Evolutionary conservation across 2,113 vertebrate species (phyloP).

Genomic region (Triplophysa rosa): DNA sequence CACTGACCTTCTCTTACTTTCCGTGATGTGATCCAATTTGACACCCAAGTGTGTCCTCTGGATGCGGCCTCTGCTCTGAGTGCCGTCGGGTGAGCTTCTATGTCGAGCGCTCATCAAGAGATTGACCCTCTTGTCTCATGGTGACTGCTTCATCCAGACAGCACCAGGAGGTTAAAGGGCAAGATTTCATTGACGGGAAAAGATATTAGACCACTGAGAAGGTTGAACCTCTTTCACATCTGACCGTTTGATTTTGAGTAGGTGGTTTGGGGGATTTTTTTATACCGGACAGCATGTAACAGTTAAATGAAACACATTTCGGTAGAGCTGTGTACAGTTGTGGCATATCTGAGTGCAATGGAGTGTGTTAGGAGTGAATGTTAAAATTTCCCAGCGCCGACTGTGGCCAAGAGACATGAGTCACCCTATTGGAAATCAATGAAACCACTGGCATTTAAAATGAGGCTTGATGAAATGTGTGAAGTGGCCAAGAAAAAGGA

Average conservation of each 20-base stretch:
- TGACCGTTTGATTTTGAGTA: slow-evolving; percentile 17
- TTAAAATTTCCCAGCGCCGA: slow-evolving; percentile 55
- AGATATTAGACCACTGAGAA: slow-evolving; percentile 39
- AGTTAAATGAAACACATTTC: slow-evolving; percentile 38
- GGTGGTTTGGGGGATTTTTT: not conserved
- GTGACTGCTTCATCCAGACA: slow-evolving; percentile 36
- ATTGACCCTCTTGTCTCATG: slow-evolving; percentile 55
- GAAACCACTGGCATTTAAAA: slow-evolving; percentile 69
- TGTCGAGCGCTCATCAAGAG: slow-evolving; percentile 50
- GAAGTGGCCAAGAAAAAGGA: slow-evolving; percentile 60
- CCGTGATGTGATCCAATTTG: slow-evolving; percentile 68
- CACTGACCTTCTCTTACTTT: slow-evolving; percentile 57
- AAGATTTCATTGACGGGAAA: slow-evolving; percentile 35
- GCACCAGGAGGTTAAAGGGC: slow-evolving; percentile 27
- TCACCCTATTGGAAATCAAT: slow-evolving; percentile 73
- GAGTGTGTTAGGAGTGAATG: slow-evolving; percentile 57
- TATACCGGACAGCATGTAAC: slow-evolving; percentile 5
- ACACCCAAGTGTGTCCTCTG: slow-evolving; percentile 65
- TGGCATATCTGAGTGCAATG: slow-evolving; percentile 46
- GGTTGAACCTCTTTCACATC: slow-evolving; percentile 29
- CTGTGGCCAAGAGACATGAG: slow-evolving; percentile 56
- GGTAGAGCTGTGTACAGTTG: slow-evolving; percentile 9
- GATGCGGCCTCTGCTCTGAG: slow-evolving; percentile 59
- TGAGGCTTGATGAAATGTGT: slow-evolving; percentile 67
- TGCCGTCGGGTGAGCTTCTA: slow-evolving; percentile 48